phyloP scores from a whole-genome alignment of 1,140 invertebrate genomes.

The Macrobrachium rosenbergii region DNA sequence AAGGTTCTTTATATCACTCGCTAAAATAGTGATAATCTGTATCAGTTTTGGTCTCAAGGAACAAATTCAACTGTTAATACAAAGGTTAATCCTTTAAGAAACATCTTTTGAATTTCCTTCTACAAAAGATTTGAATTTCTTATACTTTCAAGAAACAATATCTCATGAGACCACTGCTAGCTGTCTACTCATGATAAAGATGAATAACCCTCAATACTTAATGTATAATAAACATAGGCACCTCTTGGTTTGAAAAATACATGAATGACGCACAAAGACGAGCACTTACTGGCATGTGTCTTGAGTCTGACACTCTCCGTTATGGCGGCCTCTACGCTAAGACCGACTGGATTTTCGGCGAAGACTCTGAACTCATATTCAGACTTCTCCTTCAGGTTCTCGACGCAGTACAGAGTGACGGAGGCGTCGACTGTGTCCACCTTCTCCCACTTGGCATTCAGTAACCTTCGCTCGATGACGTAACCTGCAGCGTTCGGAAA shows the following conservation, averaged over 20 bases:
- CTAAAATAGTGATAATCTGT: no score
- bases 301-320: constrained; percentile 87
- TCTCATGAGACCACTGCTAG: no score
- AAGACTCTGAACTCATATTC: constrained; percentile 92
- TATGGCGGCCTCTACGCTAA: constrained; percentile 81
- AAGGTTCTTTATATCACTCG: no score
- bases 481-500: constrained; percentile 77
- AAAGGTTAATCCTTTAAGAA: no score
- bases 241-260: no score
- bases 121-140: no score
- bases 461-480: constrained; percentile 90
- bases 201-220: neutral
- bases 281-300: constrained; percentile 96
- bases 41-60: no score
- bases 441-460: constrained; percentile 87
- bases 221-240: constrained; percentile 67
- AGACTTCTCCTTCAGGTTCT: constrained; percentile 89
- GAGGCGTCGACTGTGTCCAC: constrained; percentile 86
- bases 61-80: no score
- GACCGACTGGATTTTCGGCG: constrained; percentile 90
- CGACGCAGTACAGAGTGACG: constrained; percentile 82
- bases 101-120: no score
- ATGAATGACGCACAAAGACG: no score
- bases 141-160: no score
- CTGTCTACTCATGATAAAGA: no score